Evolutionary conservation across 2,797 vertebrate species (phyloP).

Genomic region (Acanthurus lineatus): DNA sequence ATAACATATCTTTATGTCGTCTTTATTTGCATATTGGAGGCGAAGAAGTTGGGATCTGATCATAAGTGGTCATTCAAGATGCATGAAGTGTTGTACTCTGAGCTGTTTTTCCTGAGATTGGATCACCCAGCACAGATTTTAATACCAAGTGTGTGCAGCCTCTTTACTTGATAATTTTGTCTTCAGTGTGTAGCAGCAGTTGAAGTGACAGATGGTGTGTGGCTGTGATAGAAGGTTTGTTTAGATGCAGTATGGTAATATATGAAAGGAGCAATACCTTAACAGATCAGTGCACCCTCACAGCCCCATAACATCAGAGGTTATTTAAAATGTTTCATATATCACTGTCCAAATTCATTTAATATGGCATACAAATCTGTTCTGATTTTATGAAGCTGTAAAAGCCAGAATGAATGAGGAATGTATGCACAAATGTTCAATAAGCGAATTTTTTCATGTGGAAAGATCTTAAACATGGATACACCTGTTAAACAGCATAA

Average conservation of each 20-base stretch:
- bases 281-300: conserved; percentile 13
- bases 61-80: too few species aligned
- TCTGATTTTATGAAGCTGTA: conserved; percentile 38
- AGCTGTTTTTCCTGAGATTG: too few species aligned
- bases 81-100: too few species aligned
- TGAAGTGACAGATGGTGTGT: conserved; percentile 47
- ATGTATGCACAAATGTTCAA: conserved; percentile 33
- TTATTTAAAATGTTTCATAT: conserved; percentile 21
- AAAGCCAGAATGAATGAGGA: conserved; percentile 4
- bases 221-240: conserved; percentile 39
- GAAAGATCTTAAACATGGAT: not conserved
- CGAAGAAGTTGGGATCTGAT: too few species aligned
- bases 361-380: conserved; percentile 26
- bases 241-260: conserved; percentile 25
- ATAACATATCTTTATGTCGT: too few species aligned
- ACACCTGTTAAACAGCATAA: not conserved
- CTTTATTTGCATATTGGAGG: too few species aligned
- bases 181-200: conserved; percentile 21
- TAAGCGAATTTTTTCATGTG: conserved; percentile 5
- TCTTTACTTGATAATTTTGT: conserved; percentile 12
- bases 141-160: too few species aligned
- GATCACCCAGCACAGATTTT: too few species aligned
- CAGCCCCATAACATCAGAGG: conserved; percentile 4
- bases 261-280: conserved; percentile 7
- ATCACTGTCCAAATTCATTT: conserved; percentile 28